phyloP scores from a whole-genome alignment of 30 jellyfish, hydroid and myxozoan species.

The Hydractinia symbiolongicarpus region DNA sequence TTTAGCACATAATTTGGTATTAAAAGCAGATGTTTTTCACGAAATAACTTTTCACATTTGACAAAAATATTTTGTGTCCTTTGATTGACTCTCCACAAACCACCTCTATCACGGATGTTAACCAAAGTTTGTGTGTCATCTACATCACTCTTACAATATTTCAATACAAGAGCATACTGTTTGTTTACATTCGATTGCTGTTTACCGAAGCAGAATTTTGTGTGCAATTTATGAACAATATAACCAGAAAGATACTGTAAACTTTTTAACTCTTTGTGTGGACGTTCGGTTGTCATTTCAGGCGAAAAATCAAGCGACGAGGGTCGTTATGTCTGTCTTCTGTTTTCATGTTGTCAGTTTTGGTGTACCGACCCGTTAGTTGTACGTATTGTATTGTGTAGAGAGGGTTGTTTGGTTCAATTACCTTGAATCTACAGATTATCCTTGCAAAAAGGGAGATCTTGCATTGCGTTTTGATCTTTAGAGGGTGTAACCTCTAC shows the following conservation, averaged over 20 bases:
- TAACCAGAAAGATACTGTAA: background rate
- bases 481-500: too few relatives aligned
- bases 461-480: too few relatives aligned
- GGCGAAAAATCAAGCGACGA: too few relatives aligned
- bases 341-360: too few relatives aligned
- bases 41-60: background rate
- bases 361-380: too few relatives aligned
- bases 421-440: too few relatives aligned
- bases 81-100: background rate
- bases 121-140: background rate
- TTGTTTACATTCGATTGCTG: background rate
- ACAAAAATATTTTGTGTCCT: background rate
- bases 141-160: background rate
- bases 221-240: background rate
- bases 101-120: constrained; percentile 2
- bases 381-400: too few relatives aligned
- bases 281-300: too few relatives aligned
- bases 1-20: background rate
- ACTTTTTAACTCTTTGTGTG: background rate
- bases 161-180: background rate
- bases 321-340: too few relatives aligned
- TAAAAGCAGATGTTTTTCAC: background rate
- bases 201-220: background rate
- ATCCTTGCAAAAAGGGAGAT: too few relatives aligned
- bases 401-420: too few relatives aligned